Conservation (phyloP, 2,888 invertebrate genomes). For the Tholera decimalis region DNA sequence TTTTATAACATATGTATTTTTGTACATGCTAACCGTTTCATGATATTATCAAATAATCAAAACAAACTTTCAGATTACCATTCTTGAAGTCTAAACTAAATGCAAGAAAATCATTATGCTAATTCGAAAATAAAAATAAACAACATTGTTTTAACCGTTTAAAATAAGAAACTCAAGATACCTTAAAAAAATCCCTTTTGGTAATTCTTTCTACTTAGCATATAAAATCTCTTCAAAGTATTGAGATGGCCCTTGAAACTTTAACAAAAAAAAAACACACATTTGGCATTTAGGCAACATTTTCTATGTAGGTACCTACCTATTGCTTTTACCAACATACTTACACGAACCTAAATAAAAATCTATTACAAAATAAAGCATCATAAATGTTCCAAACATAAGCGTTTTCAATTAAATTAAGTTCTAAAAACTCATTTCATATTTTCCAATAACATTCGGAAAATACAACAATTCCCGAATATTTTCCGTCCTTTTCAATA, state of each 20-base stretch:
- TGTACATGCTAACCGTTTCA: too few species aligned
- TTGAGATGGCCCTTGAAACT: not conserved
- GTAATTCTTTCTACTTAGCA: not conserved
- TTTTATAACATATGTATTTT: too few species aligned
- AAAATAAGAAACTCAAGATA: not conserved
- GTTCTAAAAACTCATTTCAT: not conserved
- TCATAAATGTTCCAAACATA: not conserved
- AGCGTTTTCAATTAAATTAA: not conserved
- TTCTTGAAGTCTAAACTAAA: not conserved
- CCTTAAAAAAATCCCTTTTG: not conserved
- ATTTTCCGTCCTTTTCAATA: conserved; percentile 4
- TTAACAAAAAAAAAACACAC: not conserved
- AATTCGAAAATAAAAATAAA: not conserved
- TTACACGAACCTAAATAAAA: not conserved
- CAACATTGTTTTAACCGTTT: not conserved
- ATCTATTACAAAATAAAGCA: not conserved
- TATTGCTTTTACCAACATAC: not conserved
- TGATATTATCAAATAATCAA: not conserved
- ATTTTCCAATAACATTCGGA: not conserved
- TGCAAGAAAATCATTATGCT: not conserved
- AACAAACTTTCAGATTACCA: not conserved
- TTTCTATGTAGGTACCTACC: too few species aligned
- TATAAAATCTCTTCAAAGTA: not conserved
- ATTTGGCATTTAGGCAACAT: too few species aligned
- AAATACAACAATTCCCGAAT: conserved; percentile 8